Evolutionary conservation across 2,113 vertebrate genomes (phyloP), one percentile per base, ranked within the genome.

Genomic region (Crotalus helleri): DNA sequence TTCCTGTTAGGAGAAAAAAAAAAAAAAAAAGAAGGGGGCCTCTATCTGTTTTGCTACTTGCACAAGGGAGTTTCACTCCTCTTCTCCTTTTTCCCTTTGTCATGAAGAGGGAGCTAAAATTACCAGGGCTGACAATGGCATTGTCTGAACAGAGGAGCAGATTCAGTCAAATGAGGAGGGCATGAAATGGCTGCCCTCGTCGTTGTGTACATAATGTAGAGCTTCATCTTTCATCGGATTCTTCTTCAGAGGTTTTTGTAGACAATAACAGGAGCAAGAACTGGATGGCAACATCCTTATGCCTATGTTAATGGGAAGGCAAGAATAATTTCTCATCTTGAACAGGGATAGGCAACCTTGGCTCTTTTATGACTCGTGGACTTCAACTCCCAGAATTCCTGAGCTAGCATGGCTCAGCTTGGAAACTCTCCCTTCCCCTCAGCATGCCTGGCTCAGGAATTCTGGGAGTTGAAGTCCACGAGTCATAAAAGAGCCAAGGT

Each of bases 41-140:
- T 58, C 61, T 85, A 88, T 90, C 15, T 87, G 24, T 92, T 90
- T 93, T 93, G 55, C 91, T 92, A 93, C 86, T 86, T 85, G 4
- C 29, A 92, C 11, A 94, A 88, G 90, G 4, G 49, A 87, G 51
- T 95, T 91, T 95, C 44, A 85, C 5, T 96, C 85, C 90, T 90
- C 23, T 92, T 95, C 93, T 85, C 19, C 93, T 13, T 51, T 49
- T 94, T 44, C 53, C 23, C 94, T 93, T 95, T 95, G 2, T 91
- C 74, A 93, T 87, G 55, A 96, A 94, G 64, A 95, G 61, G 91
- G 44, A 94, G 58, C 4, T 91, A 86, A 94, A 91, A 92, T 94
- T 94, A 33, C 94, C 0, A 0, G 23, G 91, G 2, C 21, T 64
- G 64, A 64, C 88, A 90, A 87, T 88, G 89, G 94, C 91, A 95